Percentiles rank a stretch among this genome's conserved stretches.
Conservation (phyloP, 2,797 vertebrate genomes). For the Chloroceryle inda region DNA sequence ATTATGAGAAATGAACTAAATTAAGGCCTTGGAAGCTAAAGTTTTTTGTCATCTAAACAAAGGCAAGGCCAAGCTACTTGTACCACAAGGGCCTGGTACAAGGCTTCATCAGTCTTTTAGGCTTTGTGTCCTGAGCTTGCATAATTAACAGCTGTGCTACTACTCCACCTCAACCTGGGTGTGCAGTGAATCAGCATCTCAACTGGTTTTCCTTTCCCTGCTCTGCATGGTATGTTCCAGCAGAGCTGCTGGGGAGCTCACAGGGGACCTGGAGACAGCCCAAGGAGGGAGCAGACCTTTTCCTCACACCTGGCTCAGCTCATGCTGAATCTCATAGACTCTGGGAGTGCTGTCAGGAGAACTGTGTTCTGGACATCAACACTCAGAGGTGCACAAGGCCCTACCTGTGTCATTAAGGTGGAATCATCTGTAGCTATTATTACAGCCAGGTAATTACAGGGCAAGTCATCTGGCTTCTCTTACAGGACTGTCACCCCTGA, state of each 20-base stretch:
- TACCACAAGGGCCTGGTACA: background rate
- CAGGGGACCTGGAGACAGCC: background rate
- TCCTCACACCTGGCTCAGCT: background rate
- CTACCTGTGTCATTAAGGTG: background rate
- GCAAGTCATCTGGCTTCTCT: background rate
- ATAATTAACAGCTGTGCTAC: background rate
- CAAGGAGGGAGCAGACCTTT: background rate
- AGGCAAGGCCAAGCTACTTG: background rate
- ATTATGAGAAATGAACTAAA: background rate
- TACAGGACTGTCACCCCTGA: background rate
- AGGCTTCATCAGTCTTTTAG: fast-evolving
- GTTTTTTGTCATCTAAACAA: background rate
- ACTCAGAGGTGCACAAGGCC: background rate
- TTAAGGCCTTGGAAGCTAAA: background rate
- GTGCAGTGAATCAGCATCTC: background rate
- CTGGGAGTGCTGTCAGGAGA: background rate
- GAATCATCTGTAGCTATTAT: background rate
- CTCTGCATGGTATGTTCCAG: fast-evolving
- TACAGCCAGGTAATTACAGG: background rate
- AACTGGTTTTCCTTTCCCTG: background rate
- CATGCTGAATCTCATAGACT: background rate
- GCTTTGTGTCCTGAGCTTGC: background rate
- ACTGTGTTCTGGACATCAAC: background rate
- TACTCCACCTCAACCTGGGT: background rate
- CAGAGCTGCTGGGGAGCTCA: background rate